Conservation (phyloP, 2,113 vertebrate species). For the Noturus placidus region DNA sequence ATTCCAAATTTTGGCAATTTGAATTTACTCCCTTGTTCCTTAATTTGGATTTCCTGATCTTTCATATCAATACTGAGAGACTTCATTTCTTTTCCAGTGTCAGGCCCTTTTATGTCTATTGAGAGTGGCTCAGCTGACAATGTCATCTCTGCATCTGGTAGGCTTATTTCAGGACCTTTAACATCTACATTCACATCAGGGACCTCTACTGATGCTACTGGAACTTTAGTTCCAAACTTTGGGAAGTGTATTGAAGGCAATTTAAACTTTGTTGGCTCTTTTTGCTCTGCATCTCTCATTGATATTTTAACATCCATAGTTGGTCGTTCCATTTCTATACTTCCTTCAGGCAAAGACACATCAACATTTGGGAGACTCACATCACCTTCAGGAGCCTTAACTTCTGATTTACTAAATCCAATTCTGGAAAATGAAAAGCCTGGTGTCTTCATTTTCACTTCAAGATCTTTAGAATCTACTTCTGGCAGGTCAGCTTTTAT, state of each 20-base stretch:
- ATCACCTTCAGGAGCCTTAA: constrained; percentile 46
- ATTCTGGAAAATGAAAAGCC: constrained; percentile 61
- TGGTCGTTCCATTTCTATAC: constrained; percentile 42
- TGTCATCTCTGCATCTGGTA: constrained; percentile 39
- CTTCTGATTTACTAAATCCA: constrained; percentile 64
- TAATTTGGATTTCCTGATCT: neutral
- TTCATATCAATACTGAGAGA: neutral
- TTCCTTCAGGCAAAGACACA: constrained; percentile 46
- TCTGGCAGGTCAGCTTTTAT: constrained; percentile 41
- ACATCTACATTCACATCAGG: constrained; percentile 15
- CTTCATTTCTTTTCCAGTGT: constrained; percentile 12
- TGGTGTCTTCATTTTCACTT: constrained; percentile 60
- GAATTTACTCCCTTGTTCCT: constrained; percentile 24
- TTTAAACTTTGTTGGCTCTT: constrained; percentile 52
- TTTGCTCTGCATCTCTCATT: constrained; percentile 22
- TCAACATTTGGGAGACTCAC: constrained; percentile 37
- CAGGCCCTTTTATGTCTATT: constrained; percentile 34
- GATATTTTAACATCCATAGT: constrained; percentile 38
- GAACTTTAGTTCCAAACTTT: constrained; percentile 46
- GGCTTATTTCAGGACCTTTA: constrained; percentile 5
- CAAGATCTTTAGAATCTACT: constrained; percentile 44
- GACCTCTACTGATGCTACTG: constrained; percentile 16
- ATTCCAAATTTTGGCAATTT: constrained; percentile 48
- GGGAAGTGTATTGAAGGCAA: constrained; percentile 50
- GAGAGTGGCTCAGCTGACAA: constrained; percentile 1